These are phyloP conservation scores for Megathymus violae DNA, from an alignment of 1,140 invertebrate species.

Conservation along the genomic window DNA sequence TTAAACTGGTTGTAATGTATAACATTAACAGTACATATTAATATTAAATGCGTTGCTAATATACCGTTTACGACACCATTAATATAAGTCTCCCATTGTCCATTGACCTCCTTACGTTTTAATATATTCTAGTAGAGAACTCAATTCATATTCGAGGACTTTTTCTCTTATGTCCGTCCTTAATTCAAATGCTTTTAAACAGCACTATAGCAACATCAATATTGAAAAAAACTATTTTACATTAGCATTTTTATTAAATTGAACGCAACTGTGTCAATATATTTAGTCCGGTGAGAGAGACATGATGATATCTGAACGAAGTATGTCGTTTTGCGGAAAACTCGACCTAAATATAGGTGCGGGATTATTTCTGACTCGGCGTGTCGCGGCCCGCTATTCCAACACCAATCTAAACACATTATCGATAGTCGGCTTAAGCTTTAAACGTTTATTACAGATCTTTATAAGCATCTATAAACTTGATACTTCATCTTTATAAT, in stretches of 20 bases:
- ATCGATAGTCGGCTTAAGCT: slow-evolving; percentile 54
- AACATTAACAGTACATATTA: no score
- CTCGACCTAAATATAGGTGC: slow-evolving; percentile 71
- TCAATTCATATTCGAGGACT: no score
- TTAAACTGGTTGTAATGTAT: no score
- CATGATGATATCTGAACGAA: slow-evolving; percentile 48
- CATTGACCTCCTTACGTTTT: no score
- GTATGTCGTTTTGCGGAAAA: slow-evolving; percentile 78
- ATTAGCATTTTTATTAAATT: slow-evolving; percentile 21
- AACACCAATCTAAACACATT: slow-evolving; percentile 70
- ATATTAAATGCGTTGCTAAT: no score
- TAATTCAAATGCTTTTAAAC: no score
- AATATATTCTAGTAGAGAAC: no score
- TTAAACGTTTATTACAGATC: slow-evolving; percentile 57
- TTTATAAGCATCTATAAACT: slow-evolving; percentile 46
- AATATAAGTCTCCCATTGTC: no score
- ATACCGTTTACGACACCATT: no score
- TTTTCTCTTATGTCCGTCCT: no score
- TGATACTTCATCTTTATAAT: neutral
- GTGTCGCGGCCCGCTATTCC: slow-evolving; percentile 63
- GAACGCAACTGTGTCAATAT: slow-evolving; percentile 24
- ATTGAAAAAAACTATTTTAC: no score
- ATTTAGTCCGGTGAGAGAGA: slow-evolving; percentile 37
- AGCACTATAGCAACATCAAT: no score
- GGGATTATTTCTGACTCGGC: slow-evolving; percentile 73